A percentile compares a stretch with the other conserved stretches of the same genome.
Evolutionary conservation across 2,888 invertebrate genomes (phyloP).

Genomic region (Glaucopsyche alexis): DNA sequence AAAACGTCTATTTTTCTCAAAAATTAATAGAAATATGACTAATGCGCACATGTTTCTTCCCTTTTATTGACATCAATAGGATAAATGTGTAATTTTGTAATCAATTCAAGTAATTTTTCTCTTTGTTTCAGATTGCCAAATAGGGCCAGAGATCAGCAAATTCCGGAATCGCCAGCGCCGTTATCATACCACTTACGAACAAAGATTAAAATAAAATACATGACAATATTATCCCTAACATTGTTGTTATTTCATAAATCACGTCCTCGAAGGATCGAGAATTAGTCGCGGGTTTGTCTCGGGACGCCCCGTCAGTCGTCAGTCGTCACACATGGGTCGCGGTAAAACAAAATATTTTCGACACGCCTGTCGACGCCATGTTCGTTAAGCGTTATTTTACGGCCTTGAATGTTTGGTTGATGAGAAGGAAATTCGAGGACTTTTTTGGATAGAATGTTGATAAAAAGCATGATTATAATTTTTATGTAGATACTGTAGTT

Average conservation of each 20-base stretch:
- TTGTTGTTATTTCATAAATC: slow-evolving; percentile 26
- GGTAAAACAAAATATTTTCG: slow-evolving; percentile 71
- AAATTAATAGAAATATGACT: too few relatives aligned
- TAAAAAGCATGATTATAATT: not conserved
- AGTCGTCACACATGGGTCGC: slow-evolving; percentile 55
- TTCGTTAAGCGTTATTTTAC: slow-evolving; percentile 38
- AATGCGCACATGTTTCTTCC: too few relatives aligned
- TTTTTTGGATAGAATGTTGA: not conserved
- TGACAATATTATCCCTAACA: not conserved
- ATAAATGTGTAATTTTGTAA: too few relatives aligned
- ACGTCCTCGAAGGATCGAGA: slow-evolving; percentile 26
- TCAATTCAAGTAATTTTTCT: not conserved
- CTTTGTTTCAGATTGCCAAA: slow-evolving; percentile 29
- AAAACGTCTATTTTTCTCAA: too few relatives aligned
- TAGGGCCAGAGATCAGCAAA: too few relatives aligned
- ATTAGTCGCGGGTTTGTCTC: slow-evolving; percentile 38
- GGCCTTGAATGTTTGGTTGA: slow-evolving; percentile 17
- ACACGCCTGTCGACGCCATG: slow-evolving; percentile 66
- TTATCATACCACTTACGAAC: not conserved
- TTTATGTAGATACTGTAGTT: too few relatives aligned
- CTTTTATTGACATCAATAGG: too few relatives aligned
- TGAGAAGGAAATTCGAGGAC: not conserved
- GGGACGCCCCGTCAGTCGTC: slow-evolving; percentile 55
- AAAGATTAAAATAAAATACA: not conserved
- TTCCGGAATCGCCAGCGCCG: not conserved